Base-by-base conservation (phyloP, 1,140 invertebrate species). In the Drosophila setifemur region DNA sequence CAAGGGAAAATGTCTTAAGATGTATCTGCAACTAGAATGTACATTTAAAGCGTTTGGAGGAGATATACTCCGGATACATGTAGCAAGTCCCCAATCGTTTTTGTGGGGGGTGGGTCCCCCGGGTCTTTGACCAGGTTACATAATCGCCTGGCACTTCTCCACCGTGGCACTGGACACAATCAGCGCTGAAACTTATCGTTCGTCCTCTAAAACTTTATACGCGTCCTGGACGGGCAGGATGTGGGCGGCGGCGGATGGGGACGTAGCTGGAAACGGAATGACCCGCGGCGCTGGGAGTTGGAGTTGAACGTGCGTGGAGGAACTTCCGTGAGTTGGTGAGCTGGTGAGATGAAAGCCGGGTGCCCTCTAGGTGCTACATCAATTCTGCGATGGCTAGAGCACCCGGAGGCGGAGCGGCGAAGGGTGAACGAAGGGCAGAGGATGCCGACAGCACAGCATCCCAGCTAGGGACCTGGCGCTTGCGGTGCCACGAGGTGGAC, bases 191-290 rank as follows among this genome's bases (percentile, higher is more conserved):
- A 83, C 58, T 83, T 85, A 74, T 85, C 60, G 74, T 66, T 73
- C 70, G 39, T 58, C 79, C 79, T 79, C 70, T 78, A 83, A 83
- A 83, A 83, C 74, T 83, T 85, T 85, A n/a, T n/a, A 72, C 54
- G 79, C 69, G 78, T 55, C 64, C 71, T 53, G 52, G 25, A 53
- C 48, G 26, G 26, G 43, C 19, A 39, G 49, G 35, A 31, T 26
- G 25, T 26, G 52, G 19, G 28, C 12, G 31, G 12, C 31, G 12
- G 12, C 31, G 11, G 31, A 35, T 12, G 26, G 14, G n/a, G 7
- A 7, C 14, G 11, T 9, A 21, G 29, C 58, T 64, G 16, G 25
- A 35, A 43, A 42, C 16, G 45, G 61, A 87, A 73, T 86, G 82
- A 76, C 81, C 81, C 79, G 81, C 55, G 73, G 72, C 47, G 35